These are phyloP conservation scores for Operophtera brumata DNA, from an alignment of 2,888 invertebrate genomes.

Conservation along the genomic window DNA sequence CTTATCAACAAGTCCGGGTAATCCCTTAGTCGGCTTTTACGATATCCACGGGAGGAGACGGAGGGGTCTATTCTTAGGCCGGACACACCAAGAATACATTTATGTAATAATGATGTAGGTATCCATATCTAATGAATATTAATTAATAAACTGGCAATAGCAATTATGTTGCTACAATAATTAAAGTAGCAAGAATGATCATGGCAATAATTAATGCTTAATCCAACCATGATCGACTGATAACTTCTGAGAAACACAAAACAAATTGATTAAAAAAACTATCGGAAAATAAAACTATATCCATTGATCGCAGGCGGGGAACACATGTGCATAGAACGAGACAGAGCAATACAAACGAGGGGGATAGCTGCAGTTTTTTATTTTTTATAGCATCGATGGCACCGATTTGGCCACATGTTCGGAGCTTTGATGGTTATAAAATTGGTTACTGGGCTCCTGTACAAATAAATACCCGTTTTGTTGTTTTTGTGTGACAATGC, in stretches of 20 bases:
- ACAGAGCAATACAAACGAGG: constrained; percentile 43
- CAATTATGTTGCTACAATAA: too few relatives aligned
- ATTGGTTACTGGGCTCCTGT: constrained; percentile 39
- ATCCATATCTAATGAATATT: too few relatives aligned
- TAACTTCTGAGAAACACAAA: constrained; percentile 43
- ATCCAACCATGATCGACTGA: constrained; percentile 14
- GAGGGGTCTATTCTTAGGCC: too few relatives aligned
- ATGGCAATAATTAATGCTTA: not conserved
- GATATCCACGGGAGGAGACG: too few relatives aligned
- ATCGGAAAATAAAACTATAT: constrained; percentile 57
- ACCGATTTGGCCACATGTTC: constrained; percentile 69
- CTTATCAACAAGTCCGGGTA: too few relatives aligned
- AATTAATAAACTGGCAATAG: too few relatives aligned
- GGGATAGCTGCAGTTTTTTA: constrained; percentile 45
- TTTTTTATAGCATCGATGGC: constrained; percentile 49
- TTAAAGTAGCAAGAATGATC: too few relatives aligned
- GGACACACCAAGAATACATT: too few relatives aligned
- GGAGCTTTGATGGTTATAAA: constrained; percentile 50
- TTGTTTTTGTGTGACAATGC: constrained; percentile 3
- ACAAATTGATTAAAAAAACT: constrained; percentile 37
- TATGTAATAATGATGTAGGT: too few relatives aligned
- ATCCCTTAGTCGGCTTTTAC: too few relatives aligned
- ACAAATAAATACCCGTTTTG: constrained; percentile 24
- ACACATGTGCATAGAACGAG: constrained; percentile 61
- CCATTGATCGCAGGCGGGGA: constrained; percentile 65